A percentile compares a stretch with the other conserved stretches of the same genome.
Conservation (phyloP, 2,888 invertebrate genomes). For the Chaetogeoica ovagalla region DNA sequence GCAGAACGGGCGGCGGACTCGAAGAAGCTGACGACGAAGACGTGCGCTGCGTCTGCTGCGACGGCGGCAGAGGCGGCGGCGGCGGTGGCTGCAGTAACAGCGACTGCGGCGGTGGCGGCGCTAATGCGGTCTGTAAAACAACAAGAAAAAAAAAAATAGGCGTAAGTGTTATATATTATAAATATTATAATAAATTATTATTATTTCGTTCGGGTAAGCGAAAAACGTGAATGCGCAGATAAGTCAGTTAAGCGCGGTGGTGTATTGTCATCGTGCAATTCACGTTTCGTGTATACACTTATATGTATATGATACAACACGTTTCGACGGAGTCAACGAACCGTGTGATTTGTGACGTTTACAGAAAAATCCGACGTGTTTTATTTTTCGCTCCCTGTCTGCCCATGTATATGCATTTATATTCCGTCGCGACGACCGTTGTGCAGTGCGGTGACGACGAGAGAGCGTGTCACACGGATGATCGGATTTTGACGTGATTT, state of each 20-base stretch:
- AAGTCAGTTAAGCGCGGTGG: no score
- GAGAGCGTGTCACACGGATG: conserved; percentile 37
- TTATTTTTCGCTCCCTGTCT: background rate
- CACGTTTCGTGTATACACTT: no score
- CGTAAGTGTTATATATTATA: no score
- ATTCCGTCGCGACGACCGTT: conserved; percentile 8
- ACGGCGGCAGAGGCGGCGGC: conserved; percentile 25
- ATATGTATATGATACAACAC: background rate
- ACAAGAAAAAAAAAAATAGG: no score
- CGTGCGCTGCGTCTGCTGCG: conserved; percentile 18
- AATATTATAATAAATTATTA: no score
- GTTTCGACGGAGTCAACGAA: conserved; percentile 34
- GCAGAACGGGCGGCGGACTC: conserved; percentile 31
- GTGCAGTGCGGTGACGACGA: background rate
- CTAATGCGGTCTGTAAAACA: conserved; percentile 35
- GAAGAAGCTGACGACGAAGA: conserved; percentile 40
- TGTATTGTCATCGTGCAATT: no score
- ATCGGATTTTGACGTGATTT: conserved; percentile 47
- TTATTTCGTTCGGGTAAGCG: no score
- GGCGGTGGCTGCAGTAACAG: conserved; percentile 28
- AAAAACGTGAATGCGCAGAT: no score
- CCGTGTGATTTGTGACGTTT: conserved; percentile 39
- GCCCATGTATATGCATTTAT: background rate
- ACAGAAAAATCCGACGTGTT: background rate
- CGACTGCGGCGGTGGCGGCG: conserved; percentile 30